Evolutionary conservation across 1,140 invertebrate genomes (phyloP), one percentile per base, ranked within the genome.

Genomic region (Calephelis virginiensis): DNA sequence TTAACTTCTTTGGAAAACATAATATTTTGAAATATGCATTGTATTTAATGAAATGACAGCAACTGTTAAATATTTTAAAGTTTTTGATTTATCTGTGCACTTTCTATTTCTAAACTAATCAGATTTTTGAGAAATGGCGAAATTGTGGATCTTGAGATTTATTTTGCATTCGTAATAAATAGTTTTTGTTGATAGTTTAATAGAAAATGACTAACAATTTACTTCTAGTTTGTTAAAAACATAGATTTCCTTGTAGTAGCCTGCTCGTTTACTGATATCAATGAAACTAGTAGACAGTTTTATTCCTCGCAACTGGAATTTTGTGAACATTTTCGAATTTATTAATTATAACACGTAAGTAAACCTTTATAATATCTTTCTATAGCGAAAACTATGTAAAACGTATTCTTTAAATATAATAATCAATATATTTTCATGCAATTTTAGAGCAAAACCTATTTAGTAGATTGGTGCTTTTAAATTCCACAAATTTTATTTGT

Each of bases 61-160:
- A 8, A 43, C 40, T 43, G 6, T 5, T 9, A 13, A 14, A 5
- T 10, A 10, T 17, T 50, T 8, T 56, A 28, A 10, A 28, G 28
- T 11, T 28, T 53, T 13, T 28, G 1, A 3, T 37, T 59, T 56
- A 53, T 67, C 66, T 67, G 66, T 67, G 61, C 8, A 56, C 38
- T 56, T 56, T 67, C 66, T 67, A 63, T 62, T 67, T 63, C 66
- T 67, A 67, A 67, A 67, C 78, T 64, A 75, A 84, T 83, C 79
- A 50, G 65, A 78, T 70, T 81, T 79, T 81, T 78, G 78, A 82
- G 83, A 86, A 87, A 87, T 89, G 86, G 86, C 86, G 83, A 89
- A 86, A 81, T 86, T 81, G 85, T 82, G 76, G 76, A 75, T 83
- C 73, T 77, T 80, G 74, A 74, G 72, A 78, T 77, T 73, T 78